Evolutionary conservation across 1,140 invertebrate species (phyloP), one percentile per base, ranked within the genome.

Genomic region (Liolophura sinensis): DNA sequence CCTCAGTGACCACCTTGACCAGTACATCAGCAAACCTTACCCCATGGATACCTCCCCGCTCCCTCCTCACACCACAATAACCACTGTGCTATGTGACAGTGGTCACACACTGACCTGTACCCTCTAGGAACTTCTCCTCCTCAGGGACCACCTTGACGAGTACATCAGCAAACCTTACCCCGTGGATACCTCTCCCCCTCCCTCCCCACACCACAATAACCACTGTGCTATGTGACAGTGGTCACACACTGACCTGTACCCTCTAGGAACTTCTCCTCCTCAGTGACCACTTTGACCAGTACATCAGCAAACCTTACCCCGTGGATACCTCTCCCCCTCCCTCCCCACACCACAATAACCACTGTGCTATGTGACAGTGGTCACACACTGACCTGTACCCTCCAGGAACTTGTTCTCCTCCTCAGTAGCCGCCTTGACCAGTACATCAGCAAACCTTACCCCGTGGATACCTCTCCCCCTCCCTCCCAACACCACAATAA

Each of bases 11-110:
- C 81, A 94, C 91, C 64, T 93, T 90, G 7, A 97, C 90, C 31
- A 99, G 86, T 79, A 93, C 94, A 82, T 99, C 96, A 52, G 94
- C 94, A 86, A 98, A 99, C 79, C 97, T n/a, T n/a, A n/a, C 9
- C 31, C 31, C 3, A 9, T 40, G 31, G 3, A 40, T 40, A 40
- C 31, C 31, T 9, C 31, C n/a, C n/a, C n/a, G n/a, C n/a, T n/a
- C n/a, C n/a, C n/a, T n/a, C n/a, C n/a, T n/a, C n/a, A n/a, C n/a
- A n/a, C n/a, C n/a, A n/a, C n/a, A n/a, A n/a, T n/a, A n/a, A n/a
- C n/a, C n/a, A n/a, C n/a, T n/a, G n/a, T n/a, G n/a, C n/a, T n/a
- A n/a, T n/a, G n/a, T n/a, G n/a, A n/a, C n/a, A n/a, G n/a, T n/a
- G n/a, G n/a, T n/a, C n/a, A n/a, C 51, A 15, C 1, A 59, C 61